Conservation (phyloP, 1,140 invertebrate genomes). For the Drosophila mojavensis region DNA sequence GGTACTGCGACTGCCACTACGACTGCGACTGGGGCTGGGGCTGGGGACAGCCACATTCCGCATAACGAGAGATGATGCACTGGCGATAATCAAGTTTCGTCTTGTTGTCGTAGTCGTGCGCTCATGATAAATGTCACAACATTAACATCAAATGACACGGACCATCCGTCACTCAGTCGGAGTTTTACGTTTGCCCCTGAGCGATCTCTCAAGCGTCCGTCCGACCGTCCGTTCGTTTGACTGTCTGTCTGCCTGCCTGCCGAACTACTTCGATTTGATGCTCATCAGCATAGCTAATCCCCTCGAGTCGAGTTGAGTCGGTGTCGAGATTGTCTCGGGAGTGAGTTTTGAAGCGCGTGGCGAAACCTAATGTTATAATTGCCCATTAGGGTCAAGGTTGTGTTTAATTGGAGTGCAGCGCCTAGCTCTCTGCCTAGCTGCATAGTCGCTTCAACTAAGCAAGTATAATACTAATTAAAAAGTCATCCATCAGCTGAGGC, state of each 20-base stretch:
- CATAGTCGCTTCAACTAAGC: conserved; percentile 32
- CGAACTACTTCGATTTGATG: conserved; percentile 74
- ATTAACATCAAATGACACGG: conserved; percentile 84
- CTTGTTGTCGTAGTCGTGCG: conserved; percentile 78
- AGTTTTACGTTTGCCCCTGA: conserved; percentile 67
- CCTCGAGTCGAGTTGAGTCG: conserved; percentile 41
- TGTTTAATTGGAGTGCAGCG: conserved; percentile 56
- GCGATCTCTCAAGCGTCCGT: conserved; percentile 56
- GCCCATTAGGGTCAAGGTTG: conserved; percentile 75
- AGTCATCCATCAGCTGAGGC: conserved; percentile 56
- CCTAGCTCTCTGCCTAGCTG: not conserved
- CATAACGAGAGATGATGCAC: conserved; percentile 72
- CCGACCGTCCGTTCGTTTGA: conserved; percentile 18
- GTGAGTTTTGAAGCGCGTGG: conserved; percentile 43
- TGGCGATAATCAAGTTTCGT: conserved; percentile 81
- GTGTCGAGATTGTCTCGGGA: conserved; percentile 48
- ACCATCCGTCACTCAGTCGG: conserved; percentile 84
- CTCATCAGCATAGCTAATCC: conserved; percentile 56
- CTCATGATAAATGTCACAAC: conserved; percentile 84
- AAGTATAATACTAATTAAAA: conserved; percentile 64
- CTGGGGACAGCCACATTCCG: conserved; percentile 53
- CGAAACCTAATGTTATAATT: conserved; percentile 64
- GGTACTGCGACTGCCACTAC: not conserved
- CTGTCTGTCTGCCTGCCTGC: conserved; percentile 26
- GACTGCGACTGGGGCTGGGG: not conserved